A percentile compares a stretch with the other conserved stretches of the same genome.
Evolutionary conservation across 2,888 invertebrate genomes (phyloP).

Genomic region (Lithodes maja): DNA sequence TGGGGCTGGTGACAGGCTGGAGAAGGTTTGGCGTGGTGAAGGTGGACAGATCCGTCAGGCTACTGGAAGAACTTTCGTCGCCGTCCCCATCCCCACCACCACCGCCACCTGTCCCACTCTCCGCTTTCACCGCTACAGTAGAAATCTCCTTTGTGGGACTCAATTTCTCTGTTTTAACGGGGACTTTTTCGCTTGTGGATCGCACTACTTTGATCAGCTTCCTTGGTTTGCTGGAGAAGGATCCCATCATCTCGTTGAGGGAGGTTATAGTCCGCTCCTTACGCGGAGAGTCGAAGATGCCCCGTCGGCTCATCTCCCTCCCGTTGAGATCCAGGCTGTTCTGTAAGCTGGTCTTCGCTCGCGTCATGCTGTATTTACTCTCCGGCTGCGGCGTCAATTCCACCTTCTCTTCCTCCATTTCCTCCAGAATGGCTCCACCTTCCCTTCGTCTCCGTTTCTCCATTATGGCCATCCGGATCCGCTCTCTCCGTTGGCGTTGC

Average conservation of each 20-base stretch:
- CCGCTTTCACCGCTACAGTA: neutral
- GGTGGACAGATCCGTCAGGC: constrained; percentile 65
- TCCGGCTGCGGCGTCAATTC: neutral
- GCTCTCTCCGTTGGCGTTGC: constrained; percentile 56
- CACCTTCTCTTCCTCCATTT: neutral
- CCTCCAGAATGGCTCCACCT: neutral
- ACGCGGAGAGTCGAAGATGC: neutral
- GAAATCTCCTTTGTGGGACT: neutral
- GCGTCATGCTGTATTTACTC: neutral
- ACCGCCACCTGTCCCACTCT: neutral
- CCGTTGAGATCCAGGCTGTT: neutral
- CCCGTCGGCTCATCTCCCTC: neutral
- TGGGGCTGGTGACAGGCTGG: constrained; percentile 44
- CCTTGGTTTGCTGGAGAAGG: neutral
- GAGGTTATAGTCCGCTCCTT: neutral
- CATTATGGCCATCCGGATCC: constrained; percentile 66
- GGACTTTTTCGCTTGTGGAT: neutral
- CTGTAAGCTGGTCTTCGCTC: neutral
- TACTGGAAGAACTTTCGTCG: constrained; percentile 66
- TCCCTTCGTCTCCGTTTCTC: constrained; percentile 65
- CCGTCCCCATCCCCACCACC: constrained; percentile 39
- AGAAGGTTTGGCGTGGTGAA: constrained; percentile 64
- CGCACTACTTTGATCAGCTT: neutral
- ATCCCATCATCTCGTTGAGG: constrained; percentile 10
- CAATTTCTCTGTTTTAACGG: neutral